phyloP scores from a whole-genome alignment of 2,888 invertebrate species.

The Eucera pruinosa region DNA sequence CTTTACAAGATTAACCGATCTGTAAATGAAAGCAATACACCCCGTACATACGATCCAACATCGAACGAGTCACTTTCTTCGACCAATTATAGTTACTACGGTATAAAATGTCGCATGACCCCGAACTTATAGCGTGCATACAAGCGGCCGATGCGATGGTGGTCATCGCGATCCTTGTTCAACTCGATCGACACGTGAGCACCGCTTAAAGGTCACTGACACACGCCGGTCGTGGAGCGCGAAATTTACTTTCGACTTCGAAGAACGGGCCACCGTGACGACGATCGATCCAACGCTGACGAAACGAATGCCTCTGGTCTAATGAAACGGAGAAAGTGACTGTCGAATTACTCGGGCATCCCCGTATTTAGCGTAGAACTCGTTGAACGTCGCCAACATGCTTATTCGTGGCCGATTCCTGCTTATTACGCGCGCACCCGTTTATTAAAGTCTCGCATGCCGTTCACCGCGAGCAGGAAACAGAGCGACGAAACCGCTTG shows the following conservation, averaged over 20 bases:
- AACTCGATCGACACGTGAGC: conserved; percentile 37
- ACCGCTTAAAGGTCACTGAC: conserved; percentile 54
- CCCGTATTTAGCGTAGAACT: conserved; percentile 42
- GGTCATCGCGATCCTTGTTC: conserved; percentile 23
- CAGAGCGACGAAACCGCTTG: conserved; percentile 28
- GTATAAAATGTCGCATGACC: background rate
- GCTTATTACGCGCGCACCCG: conserved; percentile 36
- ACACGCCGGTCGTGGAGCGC: conserved; percentile 35
- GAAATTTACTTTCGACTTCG: conserved; percentile 65
- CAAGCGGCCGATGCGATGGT: conserved; percentile 9
- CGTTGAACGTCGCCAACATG: conserved; percentile 24
- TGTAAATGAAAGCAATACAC: background rate
- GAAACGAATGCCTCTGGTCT: conserved; percentile 24
- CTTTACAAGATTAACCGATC: background rate
- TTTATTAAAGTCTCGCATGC: conserved; percentile 37
- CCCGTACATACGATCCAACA: background rate
- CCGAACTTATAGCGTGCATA: conserved; percentile 9
- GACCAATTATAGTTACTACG: background rate
- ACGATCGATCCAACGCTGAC: conserved; percentile 22
- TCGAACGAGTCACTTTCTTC: conserved; percentile 7
- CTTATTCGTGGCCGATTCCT: conserved; percentile 32
- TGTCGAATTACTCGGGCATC: conserved; percentile 36
- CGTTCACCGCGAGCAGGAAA: conserved; percentile 33
- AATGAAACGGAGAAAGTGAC: conserved; percentile 63
- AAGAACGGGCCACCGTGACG: conserved; percentile 22